Evolutionary conservation across 1,140 invertebrate genomes (phyloP), one percentile per base, ranked within the genome.

Genomic region (Apocrypta bakeri): DNA sequence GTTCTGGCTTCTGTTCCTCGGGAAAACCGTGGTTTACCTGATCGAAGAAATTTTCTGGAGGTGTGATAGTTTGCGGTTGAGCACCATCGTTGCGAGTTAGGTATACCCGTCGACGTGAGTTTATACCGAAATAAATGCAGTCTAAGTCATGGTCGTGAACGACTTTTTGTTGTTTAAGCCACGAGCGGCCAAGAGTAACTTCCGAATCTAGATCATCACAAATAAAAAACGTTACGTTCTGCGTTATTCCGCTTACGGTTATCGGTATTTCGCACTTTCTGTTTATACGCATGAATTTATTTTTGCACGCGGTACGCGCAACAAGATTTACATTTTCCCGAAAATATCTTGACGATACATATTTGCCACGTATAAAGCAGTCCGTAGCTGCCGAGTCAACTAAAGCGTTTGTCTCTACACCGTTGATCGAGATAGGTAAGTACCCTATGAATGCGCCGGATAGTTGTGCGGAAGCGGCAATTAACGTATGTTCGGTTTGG

Each of bases 21-120:
- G 79, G 78, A 66, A 77, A 76, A 14, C 21, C 42, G 69, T 81
- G 29, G 27, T 75, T 11, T 2, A 68, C 21, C 27, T 69, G 21
- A 0, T 37, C 27, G 66, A 68, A 68, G 12, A 68, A 68, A 27
- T 68, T 14, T 8, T 1, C 1, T 4, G 66, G 66, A 2, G 27
- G 27, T 68, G 29, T 4, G 14, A 31, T 31, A 7, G 12, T 29
- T 3, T 31, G 6, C 27, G 24, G 7, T 1, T 31, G 25, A 2
- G 27, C n/a, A 14, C 14, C 3, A 68, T 68, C 14, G 31, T 64
- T 56, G 11, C 29, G 66, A 14, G 37, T 40, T 48, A 29, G 17
- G 31, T n/a, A 25, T 0, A 24, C 31, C 9, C 40, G 21, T 21
- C 27, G 56, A 7, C 33, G 56, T 2, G 79, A 25, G 3, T 31